These are phyloP conservation scores for Coccyzus lansbergi DNA, from an alignment of 2,797 vertebrate genomes.

Conservation along the genomic window DNA sequence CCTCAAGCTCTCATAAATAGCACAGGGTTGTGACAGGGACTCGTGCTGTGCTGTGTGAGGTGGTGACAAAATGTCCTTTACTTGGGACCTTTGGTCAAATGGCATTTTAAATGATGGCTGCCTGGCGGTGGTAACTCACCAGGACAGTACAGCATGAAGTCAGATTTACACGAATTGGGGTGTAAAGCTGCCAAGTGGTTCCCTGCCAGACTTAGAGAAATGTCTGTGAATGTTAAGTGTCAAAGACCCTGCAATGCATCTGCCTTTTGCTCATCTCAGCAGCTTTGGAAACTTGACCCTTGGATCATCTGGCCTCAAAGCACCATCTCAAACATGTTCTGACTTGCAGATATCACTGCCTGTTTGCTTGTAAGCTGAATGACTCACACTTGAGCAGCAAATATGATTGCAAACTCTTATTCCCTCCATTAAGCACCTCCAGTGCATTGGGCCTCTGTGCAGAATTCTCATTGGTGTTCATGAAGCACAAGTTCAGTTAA, in stretches of 20 bases:
- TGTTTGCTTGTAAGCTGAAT: fast-evolving
- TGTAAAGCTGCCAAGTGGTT: background rate
- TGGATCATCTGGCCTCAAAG: background rate
- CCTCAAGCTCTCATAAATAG: background rate
- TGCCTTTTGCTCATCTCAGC: background rate
- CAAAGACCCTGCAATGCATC: background rate
- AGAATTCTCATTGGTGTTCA: background rate
- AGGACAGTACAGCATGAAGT: background rate
- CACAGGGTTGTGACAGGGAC: background rate
- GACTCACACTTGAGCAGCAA: fast-evolving
- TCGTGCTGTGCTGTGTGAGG: fast-evolving
- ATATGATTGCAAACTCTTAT: background rate
- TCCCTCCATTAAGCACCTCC: background rate
- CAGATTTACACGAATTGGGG: background rate
- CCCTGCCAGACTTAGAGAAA: background rate
- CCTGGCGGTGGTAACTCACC: background rate
- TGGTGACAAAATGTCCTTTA: fast-evolving
- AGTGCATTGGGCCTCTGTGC: background rate
- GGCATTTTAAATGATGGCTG: background rate
- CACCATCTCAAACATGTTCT: background rate
- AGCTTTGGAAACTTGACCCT: background rate
- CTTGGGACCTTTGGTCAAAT: background rate
- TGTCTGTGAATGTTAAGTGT: background rate
- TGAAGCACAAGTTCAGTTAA: background rate
- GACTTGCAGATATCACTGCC: background rate